Conservation (phyloP, 1,140 invertebrate species). For the Metopolophium dirhodum region DNA sequence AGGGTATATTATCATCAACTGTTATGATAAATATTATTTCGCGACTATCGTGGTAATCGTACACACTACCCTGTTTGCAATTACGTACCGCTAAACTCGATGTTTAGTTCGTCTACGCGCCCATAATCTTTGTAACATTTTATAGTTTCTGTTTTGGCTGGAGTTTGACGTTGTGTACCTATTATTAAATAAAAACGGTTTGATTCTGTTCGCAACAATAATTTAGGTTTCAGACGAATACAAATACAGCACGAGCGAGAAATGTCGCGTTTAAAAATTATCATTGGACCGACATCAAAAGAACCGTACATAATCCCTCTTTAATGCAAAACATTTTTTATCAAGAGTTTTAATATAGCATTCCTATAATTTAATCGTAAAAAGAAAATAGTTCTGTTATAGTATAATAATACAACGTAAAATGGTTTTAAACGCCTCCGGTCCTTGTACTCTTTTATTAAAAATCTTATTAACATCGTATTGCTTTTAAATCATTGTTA, state of each 20-base stretch:
- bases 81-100: not conserved
- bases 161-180: not conserved
- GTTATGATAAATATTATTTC: not conserved
- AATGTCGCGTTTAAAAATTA: not conserved
- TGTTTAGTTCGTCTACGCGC: not conserved
- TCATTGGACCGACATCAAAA: constrained; percentile 1
- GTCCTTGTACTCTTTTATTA: not conserved
- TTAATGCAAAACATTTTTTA: not conserved
- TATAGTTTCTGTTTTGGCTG: not conserved
- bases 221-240: not conserved
- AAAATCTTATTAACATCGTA: constrained; percentile 2
- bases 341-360: not conserved
- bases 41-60: not conserved
- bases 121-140: not conserved
- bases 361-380: not conserved
- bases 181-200: not conserved
- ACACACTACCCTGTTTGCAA: not conserved
- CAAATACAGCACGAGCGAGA: not conserved
- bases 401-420: not conserved
- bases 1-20: no score
- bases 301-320: not conserved
- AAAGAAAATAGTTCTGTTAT: not conserved
- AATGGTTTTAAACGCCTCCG: not conserved
- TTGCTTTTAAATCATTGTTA: constrained; percentile 13
- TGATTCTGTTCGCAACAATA: not conserved